Evolutionary conservation across 1,140 invertebrate genomes (phyloP).

Genomic region (Drosophila triauraria): DNA sequence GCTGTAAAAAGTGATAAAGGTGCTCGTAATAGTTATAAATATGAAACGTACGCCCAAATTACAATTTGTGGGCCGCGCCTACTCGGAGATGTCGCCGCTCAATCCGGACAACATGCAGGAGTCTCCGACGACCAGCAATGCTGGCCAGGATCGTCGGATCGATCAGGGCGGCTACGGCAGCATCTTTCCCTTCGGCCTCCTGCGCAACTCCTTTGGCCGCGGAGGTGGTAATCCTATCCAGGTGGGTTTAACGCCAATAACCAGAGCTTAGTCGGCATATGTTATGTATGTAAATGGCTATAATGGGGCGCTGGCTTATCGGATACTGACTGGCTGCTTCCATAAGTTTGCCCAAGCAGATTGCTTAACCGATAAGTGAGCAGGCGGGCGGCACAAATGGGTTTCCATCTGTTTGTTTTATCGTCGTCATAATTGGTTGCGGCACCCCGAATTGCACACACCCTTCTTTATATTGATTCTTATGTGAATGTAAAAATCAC

Average conservation of each 20-base stretch:
- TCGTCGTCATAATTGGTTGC: conserved; percentile 22
- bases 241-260: conserved; percentile 55
- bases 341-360: conserved; percentile 39
- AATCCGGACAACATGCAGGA: conserved; percentile 60
- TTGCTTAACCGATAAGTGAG: conserved; percentile 47
- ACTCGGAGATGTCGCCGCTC: conserved; percentile 81
- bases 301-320: conserved; percentile 42
- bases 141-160: conserved; percentile 47
- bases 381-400: conserved; percentile 10
- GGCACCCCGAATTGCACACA: conserved; percentile 18
- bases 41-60: conserved; percentile 75
- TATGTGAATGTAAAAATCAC: background rate
- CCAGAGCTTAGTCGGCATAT: conserved; percentile 44
- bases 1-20: conserved; percentile 42
- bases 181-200: conserved; percentile 79
- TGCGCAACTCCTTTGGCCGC: conserved; percentile 73
- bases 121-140: conserved; percentile 36
- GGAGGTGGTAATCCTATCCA: conserved; percentile 62
- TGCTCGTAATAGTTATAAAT: conserved; percentile 12
- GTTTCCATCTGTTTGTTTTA: conserved; percentile 36
- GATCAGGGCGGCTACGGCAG: conserved; percentile 76
- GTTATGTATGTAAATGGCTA: conserved; percentile 10
- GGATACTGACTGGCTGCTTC: conserved; percentile 36
- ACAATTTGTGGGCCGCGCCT: conserved; percentile 72
- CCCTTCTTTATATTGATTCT: conserved; percentile 23